phyloP scores from a whole-genome alignment of 2,888 invertebrate species.

The Amphipoea oculea region DNA sequence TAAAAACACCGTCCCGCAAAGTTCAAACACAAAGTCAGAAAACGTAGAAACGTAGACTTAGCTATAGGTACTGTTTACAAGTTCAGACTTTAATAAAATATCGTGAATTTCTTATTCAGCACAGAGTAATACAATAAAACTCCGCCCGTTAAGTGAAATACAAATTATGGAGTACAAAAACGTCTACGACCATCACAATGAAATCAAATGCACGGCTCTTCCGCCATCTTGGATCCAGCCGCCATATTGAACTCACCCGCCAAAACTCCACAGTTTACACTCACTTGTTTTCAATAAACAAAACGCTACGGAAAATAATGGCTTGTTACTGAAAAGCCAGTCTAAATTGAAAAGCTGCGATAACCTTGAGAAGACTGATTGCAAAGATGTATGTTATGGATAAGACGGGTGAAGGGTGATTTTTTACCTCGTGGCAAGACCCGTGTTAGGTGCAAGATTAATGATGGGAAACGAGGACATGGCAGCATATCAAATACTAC shows the following conservation, averaged over 20 bases:
- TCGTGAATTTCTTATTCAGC: neutral
- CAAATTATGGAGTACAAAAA: neutral
- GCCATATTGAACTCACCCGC: slow-evolving; percentile 30
- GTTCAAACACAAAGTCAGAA: neutral
- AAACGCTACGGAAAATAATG: neutral
- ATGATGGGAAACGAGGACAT: slow-evolving; percentile 38
- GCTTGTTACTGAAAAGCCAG: slow-evolving; percentile 9
- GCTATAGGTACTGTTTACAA: neutral
- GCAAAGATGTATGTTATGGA: slow-evolving; percentile 5
- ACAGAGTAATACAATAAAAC: slow-evolving; percentile 3
- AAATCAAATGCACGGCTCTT: slow-evolving; percentile 11
- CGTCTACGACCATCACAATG: neutral
- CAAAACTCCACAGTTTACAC: slow-evolving; percentile 16
- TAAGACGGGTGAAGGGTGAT: slow-evolving; percentile 37
- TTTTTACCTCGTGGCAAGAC: slow-evolving; percentile 32
- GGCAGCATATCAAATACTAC: neutral
- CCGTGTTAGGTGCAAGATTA: slow-evolving; percentile 43
- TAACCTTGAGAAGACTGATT: slow-evolving; percentile 24
- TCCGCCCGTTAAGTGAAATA: neutral
- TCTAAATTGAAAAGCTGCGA: slow-evolving; percentile 25
- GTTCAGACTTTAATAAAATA: neutral
- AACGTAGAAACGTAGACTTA: neutral
- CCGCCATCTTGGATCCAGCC: neutral
- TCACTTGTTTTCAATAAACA: slow-evolving; percentile 20
- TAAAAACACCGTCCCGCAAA: neutral